phyloP scores from a whole-genome alignment of 2,888 invertebrate species.

The Zeuzera pyrina region DNA sequence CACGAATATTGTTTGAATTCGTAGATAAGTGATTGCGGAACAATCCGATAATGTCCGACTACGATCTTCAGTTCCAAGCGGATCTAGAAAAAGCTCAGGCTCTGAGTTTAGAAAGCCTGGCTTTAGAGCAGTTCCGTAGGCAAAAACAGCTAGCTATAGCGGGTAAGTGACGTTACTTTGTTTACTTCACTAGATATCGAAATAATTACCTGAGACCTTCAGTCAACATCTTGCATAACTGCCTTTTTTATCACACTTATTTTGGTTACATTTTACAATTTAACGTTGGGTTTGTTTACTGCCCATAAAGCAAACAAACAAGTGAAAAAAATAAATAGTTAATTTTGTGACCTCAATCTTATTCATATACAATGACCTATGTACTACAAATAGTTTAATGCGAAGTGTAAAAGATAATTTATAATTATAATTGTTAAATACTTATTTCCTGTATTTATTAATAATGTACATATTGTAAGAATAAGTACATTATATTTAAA shows the following conservation, averaged over 20 bases:
- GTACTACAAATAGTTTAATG: too few species aligned
- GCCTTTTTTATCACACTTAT: neutral
- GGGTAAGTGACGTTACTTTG: slow-evolving; percentile 61
- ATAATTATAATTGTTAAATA: too few species aligned
- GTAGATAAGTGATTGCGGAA: slow-evolving; percentile 36
- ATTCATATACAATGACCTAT: too few species aligned
- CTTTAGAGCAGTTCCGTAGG: slow-evolving; percentile 85
- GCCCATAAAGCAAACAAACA: too few species aligned
- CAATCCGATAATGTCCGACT: slow-evolving; percentile 75
- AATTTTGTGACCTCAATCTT: too few species aligned
- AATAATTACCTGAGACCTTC: neutral
- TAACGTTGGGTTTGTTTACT: too few species aligned
- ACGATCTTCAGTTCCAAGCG: slow-evolving; percentile 87
- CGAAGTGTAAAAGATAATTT: too few species aligned
- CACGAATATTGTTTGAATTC: slow-evolving; percentile 42
- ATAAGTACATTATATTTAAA: too few species aligned
- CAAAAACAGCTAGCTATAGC: slow-evolving; percentile 73
- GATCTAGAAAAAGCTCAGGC: slow-evolving; percentile 92
- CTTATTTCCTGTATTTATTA: too few species aligned
- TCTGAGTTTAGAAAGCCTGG: slow-evolving; percentile 88
- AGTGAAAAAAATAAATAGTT: too few species aligned
- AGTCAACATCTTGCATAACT: neutral
- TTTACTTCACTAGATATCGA: slow-evolving; percentile 29
- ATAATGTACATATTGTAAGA: too few species aligned
- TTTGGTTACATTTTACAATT: neutral